Evolutionary conservation across 2,888 invertebrate genomes (phyloP), one percentile per base, ranked within the genome.

Genomic region (Linnaemya vulpina): DNA sequence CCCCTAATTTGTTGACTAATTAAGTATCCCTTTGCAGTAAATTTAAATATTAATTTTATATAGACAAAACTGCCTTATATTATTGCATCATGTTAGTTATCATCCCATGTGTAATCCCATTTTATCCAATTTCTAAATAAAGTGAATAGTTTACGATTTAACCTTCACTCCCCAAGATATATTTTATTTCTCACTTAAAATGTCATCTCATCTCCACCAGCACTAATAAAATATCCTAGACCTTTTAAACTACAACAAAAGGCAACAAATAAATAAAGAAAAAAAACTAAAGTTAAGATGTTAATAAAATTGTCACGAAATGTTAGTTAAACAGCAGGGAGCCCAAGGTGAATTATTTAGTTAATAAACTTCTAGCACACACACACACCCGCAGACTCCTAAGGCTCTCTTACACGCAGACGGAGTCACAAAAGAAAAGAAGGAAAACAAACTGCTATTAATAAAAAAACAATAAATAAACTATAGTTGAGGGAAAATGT

Each of bases 281-380:
- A 73, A 67, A 62, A 35, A 73, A 73, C 63, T 75, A 35, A 78
- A 87, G 80, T 86, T 87, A 87, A 87, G 86, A 85, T 88, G 88
- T 89, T 90, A 90, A 90, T 91, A 90, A 91, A 91, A 91, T 88
- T 90, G 90, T 89, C 91, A 89, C 87, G 89, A 89, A 87, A 88
- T 87, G 83, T 86, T 87, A 86, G 84, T 88, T 77, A 87, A 88
- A 82, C 91, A 88, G 91, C 89, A 86, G 89, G 90, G 63, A 58
- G 74, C 75, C 58, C 74, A 82, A 85, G 85, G 85, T 85, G 73
- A 82, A 85, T 85, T 85, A 82, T 82, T 85, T 85, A 85, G 82
- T 85, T 78, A 74, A 78, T 78, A 78, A 85, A 85, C 55, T 53
- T 49, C 60, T n/a, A 51, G 17, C 40, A 67, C 43, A 60, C 20